Percentiles rank a stretch among this genome's conserved stretches.
These are phyloP conservation scores for Cyanoramphus novaezelandiae DNA, from an alignment of 2,113 vertebrate genomes.

Conservation along the genomic window DNA sequence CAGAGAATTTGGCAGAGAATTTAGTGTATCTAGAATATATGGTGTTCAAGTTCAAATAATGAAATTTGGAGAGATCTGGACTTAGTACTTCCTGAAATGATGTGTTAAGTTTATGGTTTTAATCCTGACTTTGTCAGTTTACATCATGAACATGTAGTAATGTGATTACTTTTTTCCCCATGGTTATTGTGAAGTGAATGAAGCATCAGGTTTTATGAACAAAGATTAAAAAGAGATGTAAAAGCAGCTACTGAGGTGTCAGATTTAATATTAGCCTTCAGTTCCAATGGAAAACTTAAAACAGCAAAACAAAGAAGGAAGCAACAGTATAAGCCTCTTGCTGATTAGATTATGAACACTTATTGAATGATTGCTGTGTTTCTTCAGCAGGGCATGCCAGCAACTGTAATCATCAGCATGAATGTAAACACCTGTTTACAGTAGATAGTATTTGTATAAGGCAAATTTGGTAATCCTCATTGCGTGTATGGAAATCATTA, in stretches of 20 bases:
- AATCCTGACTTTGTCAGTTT: background rate
- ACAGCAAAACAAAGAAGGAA: background rate
- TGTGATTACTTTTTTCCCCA: background rate
- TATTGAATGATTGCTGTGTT: background rate
- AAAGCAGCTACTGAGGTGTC: background rate
- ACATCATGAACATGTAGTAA: background rate
- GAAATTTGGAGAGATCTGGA: background rate
- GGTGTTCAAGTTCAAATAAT: background rate
- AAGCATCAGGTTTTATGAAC: background rate
- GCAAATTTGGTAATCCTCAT: background rate
- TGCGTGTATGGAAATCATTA: rapidly evolving
- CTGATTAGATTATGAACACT: background rate
- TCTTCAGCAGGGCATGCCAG: background rate
- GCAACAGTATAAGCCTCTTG: background rate
- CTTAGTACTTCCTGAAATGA: background rate
- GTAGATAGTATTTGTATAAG: background rate
- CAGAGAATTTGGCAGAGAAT: background rate
- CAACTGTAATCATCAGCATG: background rate
- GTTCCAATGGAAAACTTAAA: background rate
- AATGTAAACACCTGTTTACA: background rate
- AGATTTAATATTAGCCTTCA: background rate
- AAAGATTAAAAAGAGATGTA: background rate
- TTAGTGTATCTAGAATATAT: background rate
- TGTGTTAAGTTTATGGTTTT: background rate
- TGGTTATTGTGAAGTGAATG: background rate